These are phyloP conservation scores for Erethizon dorsatum DNA, from an alignment of 2,797 vertebrate species.

Conservation along the genomic window DNA sequence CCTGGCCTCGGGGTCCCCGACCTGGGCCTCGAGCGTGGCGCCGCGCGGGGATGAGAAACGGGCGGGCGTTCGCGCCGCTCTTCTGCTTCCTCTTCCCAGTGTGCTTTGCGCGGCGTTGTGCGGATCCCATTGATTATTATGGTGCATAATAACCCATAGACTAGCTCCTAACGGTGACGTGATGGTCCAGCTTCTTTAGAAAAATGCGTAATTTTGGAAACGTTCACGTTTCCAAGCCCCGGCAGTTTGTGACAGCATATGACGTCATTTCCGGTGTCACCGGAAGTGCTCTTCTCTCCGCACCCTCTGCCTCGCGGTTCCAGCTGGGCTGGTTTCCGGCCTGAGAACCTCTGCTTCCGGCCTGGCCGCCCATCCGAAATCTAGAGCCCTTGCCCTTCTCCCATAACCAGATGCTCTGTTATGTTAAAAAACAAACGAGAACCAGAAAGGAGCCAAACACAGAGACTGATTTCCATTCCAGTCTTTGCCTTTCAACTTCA, in stretches of 20 bases:
- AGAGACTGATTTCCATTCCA: background rate
- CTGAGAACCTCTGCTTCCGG: background rate
- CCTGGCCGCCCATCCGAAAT: fast-evolving
- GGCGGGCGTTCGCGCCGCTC: background rate
- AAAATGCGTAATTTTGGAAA: background rate
- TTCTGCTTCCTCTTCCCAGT: background rate
- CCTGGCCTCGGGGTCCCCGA: background rate
- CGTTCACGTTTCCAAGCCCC: background rate
- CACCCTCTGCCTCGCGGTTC: background rate
- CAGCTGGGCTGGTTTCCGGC: background rate
- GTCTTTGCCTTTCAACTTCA: background rate
- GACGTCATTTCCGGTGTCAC: fast-evolving
- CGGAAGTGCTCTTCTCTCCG: background rate
- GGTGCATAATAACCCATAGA: background rate
- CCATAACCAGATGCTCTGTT: background rate
- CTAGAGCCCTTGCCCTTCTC: background rate
- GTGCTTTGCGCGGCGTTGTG: background rate
- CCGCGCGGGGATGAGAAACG: background rate
- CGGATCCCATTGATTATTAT: background rate
- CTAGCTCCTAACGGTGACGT: background rate
- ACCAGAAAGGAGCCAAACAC: background rate
- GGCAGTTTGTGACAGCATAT: fast-evolving
- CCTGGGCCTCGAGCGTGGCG: background rate
- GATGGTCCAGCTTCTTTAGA: background rate
- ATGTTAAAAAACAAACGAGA: slow-evolving; percentile 22